A percentile compares a stretch with the other conserved stretches of the same genome.
phyloP scores from a whole-genome alignment of 1,140 invertebrate species.

The Cylas formicarius region DNA sequence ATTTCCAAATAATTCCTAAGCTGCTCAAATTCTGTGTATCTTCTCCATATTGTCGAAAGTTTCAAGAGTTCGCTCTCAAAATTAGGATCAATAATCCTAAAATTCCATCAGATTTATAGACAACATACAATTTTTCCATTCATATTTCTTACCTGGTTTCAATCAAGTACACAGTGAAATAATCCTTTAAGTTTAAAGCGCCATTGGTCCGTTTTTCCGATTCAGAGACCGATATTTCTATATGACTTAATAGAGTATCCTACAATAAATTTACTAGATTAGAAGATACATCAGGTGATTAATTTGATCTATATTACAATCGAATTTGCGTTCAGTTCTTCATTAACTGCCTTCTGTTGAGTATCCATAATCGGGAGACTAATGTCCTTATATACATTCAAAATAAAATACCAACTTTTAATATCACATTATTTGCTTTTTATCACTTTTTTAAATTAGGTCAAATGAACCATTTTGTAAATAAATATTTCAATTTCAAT shows the following conservation, averaged over 20 bases:
- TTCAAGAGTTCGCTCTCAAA: constrained; percentile 56
- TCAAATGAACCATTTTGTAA: constrained; percentile 7
- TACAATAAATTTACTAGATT: too few relatives aligned
- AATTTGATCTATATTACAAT: too few relatives aligned
- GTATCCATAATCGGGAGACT: too few relatives aligned
- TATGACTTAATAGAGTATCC: constrained; percentile 66
- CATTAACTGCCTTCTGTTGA: too few relatives aligned
- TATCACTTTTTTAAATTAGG: background rate
- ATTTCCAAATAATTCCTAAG: constrained; percentile 68
- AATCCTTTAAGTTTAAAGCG: constrained; percentile 71
- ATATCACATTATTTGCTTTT: background rate
- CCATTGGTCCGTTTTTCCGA: constrained; percentile 76
- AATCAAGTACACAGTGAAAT: constrained; percentile 76
- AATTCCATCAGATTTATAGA: constrained; percentile 17
- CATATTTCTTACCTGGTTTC: constrained; percentile 72
- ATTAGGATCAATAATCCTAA: constrained; percentile 56
- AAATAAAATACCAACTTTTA: constrained; percentile 2
- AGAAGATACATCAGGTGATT: too few relatives aligned
- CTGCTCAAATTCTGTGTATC: constrained; percentile 80
- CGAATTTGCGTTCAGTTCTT: too few relatives aligned
- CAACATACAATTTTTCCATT: constrained; percentile 12
- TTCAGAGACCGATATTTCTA: constrained; percentile 74
- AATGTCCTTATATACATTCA: constrained; percentile 5
- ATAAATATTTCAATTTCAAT: constrained; percentile 1
- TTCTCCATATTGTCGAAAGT: constrained; percentile 66